Evolutionary conservation across 2,113 vertebrate genomes (phyloP).

Genomic region (Climacteris rufus): DNA sequence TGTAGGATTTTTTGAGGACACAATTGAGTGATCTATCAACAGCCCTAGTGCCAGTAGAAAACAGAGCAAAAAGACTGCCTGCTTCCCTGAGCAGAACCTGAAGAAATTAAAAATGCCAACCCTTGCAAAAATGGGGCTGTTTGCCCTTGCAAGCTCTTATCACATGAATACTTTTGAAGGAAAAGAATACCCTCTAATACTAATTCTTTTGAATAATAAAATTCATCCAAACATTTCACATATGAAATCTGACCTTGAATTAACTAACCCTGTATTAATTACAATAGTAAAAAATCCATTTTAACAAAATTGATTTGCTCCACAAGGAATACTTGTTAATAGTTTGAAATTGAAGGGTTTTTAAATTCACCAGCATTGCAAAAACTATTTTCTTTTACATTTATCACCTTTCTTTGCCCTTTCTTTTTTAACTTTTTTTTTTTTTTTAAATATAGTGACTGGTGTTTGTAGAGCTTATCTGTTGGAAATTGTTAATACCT

Average conservation of each 20-base stretch:
- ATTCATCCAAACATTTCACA: not conserved
- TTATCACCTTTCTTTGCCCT: not conserved
- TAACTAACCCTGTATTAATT: not conserved
- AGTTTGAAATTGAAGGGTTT: not conserved
- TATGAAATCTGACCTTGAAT: not conserved
- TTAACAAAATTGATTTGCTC: not conserved
- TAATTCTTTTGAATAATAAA: not conserved
- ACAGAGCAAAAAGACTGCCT: not conserved
- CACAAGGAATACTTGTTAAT: not conserved
- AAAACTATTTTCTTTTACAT: not conserved
- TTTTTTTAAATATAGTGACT: not conserved
- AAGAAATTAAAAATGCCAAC: not conserved
- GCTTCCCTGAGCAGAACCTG: not conserved
- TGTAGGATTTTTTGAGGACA: conserved; percentile 28
- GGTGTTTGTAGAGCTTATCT: not conserved
- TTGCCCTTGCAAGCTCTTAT: not conserved
- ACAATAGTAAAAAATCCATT: not conserved
- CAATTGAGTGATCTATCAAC: conserved; percentile 12
- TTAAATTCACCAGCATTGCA: not conserved
- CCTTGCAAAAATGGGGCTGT: not conserved
- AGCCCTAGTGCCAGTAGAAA: conserved; percentile 1
- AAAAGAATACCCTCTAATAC: not conserved
- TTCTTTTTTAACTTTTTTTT: no score
- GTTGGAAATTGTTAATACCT: not conserved
- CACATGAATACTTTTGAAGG: not conserved